Evolutionary conservation across 2,888 invertebrate genomes (phyloP).

Genomic region (Pseudoips prasinana): DNA sequence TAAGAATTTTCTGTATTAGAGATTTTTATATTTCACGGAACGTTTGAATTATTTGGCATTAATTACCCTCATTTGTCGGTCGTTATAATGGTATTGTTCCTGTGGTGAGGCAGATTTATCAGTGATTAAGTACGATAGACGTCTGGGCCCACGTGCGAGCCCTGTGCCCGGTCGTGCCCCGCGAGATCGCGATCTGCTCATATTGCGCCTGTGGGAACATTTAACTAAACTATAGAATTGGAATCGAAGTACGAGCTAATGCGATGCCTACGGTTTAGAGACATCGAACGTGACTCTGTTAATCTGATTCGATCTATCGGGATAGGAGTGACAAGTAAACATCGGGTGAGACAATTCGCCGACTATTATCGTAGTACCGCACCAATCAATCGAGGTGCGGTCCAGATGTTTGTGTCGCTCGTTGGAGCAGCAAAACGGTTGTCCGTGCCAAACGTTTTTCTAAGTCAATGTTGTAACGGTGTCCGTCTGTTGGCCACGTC

Average conservation of each 20-base stretch:
- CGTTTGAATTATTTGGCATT: slow-evolving; percentile 53
- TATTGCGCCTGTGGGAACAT: slow-evolving; percentile 61
- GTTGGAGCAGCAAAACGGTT: slow-evolving; percentile 50
- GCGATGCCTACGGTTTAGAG: slow-evolving; percentile 21
- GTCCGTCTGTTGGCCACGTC: slow-evolving; percentile 71
- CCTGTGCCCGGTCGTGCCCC: slow-evolving; percentile 64
- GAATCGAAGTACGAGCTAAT: slow-evolving; percentile 22
- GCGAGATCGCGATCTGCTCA: slow-evolving; percentile 59
- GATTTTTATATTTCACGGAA: slow-evolving; percentile 22
- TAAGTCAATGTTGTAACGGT: slow-evolving; percentile 78
- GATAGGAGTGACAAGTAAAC: slow-evolving; percentile 38
- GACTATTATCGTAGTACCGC: slow-evolving; percentile 41
- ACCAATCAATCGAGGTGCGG: slow-evolving; percentile 52
- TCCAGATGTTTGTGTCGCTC: slow-evolving; percentile 52
- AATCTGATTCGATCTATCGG: slow-evolving; percentile 35
- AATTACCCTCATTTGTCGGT: slow-evolving; percentile 65
- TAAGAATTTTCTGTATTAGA: slow-evolving; percentile 16
- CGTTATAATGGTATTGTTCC: slow-evolving; percentile 62
- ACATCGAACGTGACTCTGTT: slow-evolving; percentile 33
- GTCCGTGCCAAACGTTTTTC: slow-evolving; percentile 76
- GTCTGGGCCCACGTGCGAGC: slow-evolving; percentile 59
- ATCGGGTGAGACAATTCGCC: slow-evolving; percentile 47
- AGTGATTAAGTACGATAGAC: slow-evolving; percentile 62
- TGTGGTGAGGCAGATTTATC: slow-evolving; percentile 53
- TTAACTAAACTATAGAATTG: slow-evolving; percentile 27